Evolutionary conservation across 2,113 vertebrate genomes (phyloP).

Genomic region (Ptilonorhynchus violaceus): DNA sequence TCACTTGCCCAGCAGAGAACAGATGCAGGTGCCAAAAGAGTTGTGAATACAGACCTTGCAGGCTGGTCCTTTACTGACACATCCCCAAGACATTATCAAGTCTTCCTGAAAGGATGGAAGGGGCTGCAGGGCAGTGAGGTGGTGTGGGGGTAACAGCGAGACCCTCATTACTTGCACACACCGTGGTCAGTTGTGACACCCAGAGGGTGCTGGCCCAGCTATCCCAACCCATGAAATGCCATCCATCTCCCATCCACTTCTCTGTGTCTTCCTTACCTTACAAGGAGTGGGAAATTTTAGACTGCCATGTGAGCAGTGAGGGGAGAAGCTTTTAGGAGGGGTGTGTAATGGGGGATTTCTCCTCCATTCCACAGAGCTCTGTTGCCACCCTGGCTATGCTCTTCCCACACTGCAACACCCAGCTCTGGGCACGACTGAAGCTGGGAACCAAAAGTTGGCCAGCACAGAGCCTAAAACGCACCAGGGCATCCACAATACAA

Average conservation of each 20-base stretch:
- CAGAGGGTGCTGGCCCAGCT: not conserved
- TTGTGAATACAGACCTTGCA: not conserved
- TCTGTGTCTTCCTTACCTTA: not conserved
- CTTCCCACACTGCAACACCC: not conserved
- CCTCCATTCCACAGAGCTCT: not conserved
- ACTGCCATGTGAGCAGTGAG: not conserved
- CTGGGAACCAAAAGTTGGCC: not conserved
- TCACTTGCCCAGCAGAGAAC: not conserved
- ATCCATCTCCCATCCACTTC: not conserved
- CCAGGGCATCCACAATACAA: not conserved
- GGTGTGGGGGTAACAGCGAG: not conserved
- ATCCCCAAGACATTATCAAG: not conserved
- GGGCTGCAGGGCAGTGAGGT: not conserved
- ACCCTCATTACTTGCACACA: not conserved
- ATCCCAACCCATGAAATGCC: not conserved
- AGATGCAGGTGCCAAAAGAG: not conserved
- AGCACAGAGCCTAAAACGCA: not conserved
- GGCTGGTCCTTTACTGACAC: not conserved
- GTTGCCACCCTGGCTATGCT: not conserved
- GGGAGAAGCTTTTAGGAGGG: not conserved
- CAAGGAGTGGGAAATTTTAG: not conserved
- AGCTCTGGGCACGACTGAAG: not conserved
- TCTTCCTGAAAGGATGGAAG: not conserved
- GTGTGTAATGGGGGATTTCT: not conserved
- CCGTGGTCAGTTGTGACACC: accelerated